Evolutionary conservation across 2,113 vertebrate species (phyloP).

Genomic region (Girardinichthys multiradiatus): DNA sequence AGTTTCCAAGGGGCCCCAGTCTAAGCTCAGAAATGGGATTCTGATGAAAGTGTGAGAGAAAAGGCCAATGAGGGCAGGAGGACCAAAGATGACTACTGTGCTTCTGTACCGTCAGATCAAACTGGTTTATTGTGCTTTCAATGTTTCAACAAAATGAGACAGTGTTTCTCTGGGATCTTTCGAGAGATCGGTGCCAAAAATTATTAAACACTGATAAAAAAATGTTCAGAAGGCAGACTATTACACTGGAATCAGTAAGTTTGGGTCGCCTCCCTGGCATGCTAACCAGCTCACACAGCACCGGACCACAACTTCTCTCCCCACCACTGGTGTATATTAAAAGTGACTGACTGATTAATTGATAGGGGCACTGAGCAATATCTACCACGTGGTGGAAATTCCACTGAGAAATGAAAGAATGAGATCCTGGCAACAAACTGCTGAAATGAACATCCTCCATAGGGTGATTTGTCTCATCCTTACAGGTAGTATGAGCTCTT

Average conservation of each 20-base stretch:
- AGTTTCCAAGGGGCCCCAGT: conserved; percentile 85
- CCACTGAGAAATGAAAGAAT: too few relatives aligned
- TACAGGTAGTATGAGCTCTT: too few relatives aligned
- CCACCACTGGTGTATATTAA: not conserved
- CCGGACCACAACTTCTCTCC: not conserved
- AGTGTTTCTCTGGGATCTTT: not conserved
- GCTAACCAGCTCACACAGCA: not conserved
- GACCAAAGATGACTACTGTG: conserved; percentile 80
- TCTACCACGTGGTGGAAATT: too few relatives aligned
- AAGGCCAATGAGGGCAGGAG: conserved; percentile 86
- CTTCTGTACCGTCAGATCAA: conserved; percentile 55
- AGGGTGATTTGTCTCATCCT: too few relatives aligned
- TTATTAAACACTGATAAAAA: not conserved
- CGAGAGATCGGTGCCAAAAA: not conserved
- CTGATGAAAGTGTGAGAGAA: conserved; percentile 91
- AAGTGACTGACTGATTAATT: too few relatives aligned
- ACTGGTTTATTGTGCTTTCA: not conserved
- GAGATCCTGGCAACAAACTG: too few relatives aligned
- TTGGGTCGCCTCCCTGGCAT: not conserved
- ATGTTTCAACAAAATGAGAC: not conserved
- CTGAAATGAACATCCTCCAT: too few relatives aligned
- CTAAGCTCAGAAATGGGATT: conserved; percentile 86
- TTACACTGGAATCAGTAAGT: not conserved
- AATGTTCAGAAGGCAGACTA: not conserved
- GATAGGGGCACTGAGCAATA: too few relatives aligned